phyloP scores from a whole-genome alignment of 2,797 vertebrate genomes.

The Phoebastria nigripes region DNA sequence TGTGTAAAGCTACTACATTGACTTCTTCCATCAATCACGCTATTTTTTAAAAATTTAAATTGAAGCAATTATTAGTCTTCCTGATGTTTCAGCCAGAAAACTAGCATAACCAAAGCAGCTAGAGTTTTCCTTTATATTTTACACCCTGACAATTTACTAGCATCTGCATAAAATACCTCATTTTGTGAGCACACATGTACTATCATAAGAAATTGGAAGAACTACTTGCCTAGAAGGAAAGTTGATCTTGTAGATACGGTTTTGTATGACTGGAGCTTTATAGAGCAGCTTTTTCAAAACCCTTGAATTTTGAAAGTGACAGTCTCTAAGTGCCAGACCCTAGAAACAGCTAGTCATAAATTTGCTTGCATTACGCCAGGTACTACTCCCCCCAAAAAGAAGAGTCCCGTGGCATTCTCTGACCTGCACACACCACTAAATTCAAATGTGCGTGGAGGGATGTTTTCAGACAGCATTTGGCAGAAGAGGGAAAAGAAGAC shows the following conservation, averaged over 20 bases:
- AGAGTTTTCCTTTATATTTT: not conserved
- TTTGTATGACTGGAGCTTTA: not conserved
- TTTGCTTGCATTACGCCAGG: not conserved
- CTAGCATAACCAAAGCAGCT: not conserved
- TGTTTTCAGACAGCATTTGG: not conserved
- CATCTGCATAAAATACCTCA: not conserved
- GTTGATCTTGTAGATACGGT: not conserved
- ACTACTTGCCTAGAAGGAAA: not conserved
- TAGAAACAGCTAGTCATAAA: not conserved
- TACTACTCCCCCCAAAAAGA: not conserved
- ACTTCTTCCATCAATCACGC: not conserved
- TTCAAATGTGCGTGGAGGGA: not conserved
- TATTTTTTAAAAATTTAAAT: not conserved
- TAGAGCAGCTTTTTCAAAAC: not conserved
- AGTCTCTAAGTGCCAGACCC: not conserved
- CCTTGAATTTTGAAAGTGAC: not conserved
- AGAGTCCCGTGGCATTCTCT: not conserved
- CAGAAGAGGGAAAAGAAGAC: not conserved
- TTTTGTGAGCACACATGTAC: not conserved
- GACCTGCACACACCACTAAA: not conserved
- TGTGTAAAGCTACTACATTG: rapidly evolving
- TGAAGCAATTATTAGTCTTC: not conserved
- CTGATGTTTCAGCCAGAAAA: not conserved
- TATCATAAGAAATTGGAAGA: not conserved
- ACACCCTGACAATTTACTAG: not conserved